A percentile compares a stretch with the other conserved stretches of the same genome.
Evolutionary conservation across 2,888 invertebrate species (phyloP).

Genomic region (Caenorhabditis sp.): DNA sequence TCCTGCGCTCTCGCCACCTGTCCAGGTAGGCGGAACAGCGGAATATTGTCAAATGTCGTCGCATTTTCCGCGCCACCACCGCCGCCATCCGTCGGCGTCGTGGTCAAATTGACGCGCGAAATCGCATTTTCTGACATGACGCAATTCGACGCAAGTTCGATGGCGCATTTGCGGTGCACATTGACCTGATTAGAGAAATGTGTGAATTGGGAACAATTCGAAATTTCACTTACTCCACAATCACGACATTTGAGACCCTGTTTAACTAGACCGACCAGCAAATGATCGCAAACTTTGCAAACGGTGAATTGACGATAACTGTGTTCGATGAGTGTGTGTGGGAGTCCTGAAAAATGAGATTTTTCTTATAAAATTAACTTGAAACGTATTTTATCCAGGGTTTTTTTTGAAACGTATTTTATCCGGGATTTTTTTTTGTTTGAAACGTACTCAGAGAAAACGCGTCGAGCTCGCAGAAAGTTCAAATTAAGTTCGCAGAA

Average conservation of each 20-base stretch:
- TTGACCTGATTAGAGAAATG: constrained; percentile 63
- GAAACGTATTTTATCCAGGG: no score
- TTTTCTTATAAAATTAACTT: no score
- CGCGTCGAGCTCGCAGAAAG: no score
- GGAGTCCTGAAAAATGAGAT: constrained; percentile 46
- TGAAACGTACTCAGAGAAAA: no score
- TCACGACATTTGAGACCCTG: constrained; percentile 70
- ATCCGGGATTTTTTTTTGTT: no score
- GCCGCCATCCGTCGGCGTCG: background rate
- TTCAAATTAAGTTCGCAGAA: no score
- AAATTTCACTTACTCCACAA: constrained; percentile 66
- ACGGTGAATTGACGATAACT: constrained; percentile 70
- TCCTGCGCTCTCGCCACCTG: constrained; percentile 50
- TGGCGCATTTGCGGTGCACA: constrained; percentile 69
- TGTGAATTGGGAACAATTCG: no score
- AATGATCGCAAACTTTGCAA: constrained; percentile 70
- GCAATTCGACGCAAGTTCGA: constrained; percentile 63
- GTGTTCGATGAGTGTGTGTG: constrained; percentile 70
- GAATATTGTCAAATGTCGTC: constrained; percentile 46
- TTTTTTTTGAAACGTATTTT: no score
- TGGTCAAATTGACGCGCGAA: constrained; percentile 33
- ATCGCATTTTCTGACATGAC: constrained; percentile 57
- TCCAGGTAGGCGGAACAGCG: constrained; percentile 49
- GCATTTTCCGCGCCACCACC: no score
- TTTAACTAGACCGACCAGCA: constrained; percentile 70